phyloP scores from a whole-genome alignment of 2,113 vertebrate species.

The Carassius auratus region DNA sequence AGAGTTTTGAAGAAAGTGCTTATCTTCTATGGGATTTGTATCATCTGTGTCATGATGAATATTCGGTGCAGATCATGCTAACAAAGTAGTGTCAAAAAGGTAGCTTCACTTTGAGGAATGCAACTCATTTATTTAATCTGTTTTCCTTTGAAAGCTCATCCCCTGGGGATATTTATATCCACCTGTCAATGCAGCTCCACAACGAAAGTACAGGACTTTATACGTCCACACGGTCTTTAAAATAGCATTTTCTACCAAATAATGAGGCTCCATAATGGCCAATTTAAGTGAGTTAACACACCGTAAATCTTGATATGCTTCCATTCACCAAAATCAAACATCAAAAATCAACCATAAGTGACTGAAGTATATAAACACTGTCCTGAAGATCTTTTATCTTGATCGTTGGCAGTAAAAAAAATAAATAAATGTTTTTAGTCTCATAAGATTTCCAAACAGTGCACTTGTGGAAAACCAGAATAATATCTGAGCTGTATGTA shows the following conservation, averaged over 20 bases:
- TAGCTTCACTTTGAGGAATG: slow-evolving; percentile 56
- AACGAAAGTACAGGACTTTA: slow-evolving; percentile 7
- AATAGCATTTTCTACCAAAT: slow-evolving; percentile 28
- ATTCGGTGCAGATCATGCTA: slow-evolving; percentile 44
- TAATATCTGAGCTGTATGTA: slow-evolving; percentile 23
- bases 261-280: slow-evolving; percentile 8
- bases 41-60: slow-evolving; percentile 50
- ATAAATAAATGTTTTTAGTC: not conserved
- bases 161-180: slow-evolving; percentile 40
- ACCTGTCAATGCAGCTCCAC: slow-evolving; percentile 47
- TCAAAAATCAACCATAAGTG: slow-evolving; percentile 27
- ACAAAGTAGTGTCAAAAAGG: slow-evolving; percentile 54
- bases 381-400: slow-evolving; percentile 13
- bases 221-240: slow-evolving; percentile 19
- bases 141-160: slow-evolving; percentile 60
- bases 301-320: not conserved
- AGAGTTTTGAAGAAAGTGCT: slow-evolving; percentile 52
- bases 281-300: not conserved
- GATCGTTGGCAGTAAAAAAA: not conserved
- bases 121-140: slow-evolving; percentile 66
- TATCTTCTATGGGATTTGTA: slow-evolving; percentile 55
- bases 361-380: not conserved
- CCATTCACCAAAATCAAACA: slow-evolving; percentile 1
- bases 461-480: not conserved
- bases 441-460: slow-evolving; percentile 3